Conservation (phyloP, 2,113 vertebrate species). For the Scopus umbretta region DNA sequence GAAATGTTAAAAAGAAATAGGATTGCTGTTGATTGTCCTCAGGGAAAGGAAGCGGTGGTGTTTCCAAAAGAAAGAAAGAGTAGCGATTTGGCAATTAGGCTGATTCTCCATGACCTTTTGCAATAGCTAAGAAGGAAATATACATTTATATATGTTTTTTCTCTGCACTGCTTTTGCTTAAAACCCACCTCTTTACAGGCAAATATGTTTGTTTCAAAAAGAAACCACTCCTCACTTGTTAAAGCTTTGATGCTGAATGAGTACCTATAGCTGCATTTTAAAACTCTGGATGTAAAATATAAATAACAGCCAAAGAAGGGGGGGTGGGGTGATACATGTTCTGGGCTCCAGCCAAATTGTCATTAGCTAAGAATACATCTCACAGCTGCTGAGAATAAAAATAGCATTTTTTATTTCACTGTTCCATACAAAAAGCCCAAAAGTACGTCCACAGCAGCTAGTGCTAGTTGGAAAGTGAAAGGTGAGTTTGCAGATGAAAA, state of each 20-base stretch:
- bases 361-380: conserved; percentile 9
- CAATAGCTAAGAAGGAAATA: not conserved
- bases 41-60: not conserved
- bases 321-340: not conserved
- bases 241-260: not conserved
- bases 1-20: not conserved
- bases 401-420: not conserved
- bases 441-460: not conserved
- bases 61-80: not conserved
- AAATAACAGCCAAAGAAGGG: not conserved
- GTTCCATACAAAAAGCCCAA: not conserved
- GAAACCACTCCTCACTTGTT: not conserved
- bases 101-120: not conserved
- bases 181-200: not conserved
- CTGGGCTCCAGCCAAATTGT: conserved; percentile 3
- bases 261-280: not conserved
- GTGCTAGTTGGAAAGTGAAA: not conserved
- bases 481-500: not conserved
- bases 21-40: not conserved
- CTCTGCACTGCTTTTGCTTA: not conserved
- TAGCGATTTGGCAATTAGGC: not conserved
- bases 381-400: conserved; percentile 17
- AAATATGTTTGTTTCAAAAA: not conserved
- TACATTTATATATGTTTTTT: not conserved
- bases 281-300: conserved; percentile 22